Base-by-base conservation (phyloP, 2,888 invertebrate species). In the Drepana falcataria region DNA sequence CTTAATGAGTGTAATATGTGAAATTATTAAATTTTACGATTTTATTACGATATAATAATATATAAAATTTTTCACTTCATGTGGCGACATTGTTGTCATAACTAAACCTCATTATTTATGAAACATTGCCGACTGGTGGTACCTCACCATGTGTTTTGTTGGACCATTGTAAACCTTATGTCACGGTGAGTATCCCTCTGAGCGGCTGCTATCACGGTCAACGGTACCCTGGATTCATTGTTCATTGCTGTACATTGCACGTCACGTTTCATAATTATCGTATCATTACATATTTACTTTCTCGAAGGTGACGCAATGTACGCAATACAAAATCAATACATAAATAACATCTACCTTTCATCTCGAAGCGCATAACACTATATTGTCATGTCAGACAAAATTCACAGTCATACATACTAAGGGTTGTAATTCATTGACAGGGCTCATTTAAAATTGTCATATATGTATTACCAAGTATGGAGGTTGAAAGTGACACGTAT, bases 331-430 rank as follows among this genome's bases (percentile, higher is more conserved):
- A 37, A 54, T 61, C 61, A 54, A 57, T 56, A 68, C 75, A 81
- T 78, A 65, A 51, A 80, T 86, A 86, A 87, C 87, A 87, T 88
- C 87, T 88, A 87, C 85, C 87, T 87, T 64, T 81, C 86, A 86
- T 84, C 71, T 77, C 66, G 62, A 72, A 59, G 68, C 63, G 63
- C 60, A 55, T 51, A 66, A 66, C 63, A 66, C 63, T 64, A 57
- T 57, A 57, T 53, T 57, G 54, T 57, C 66, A 69, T 61, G 49
- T 55, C 63, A 69, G 59, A 49, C 53, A 44, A 52, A n/a, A 35
- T 7, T 5, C 48, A 48, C 35, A 2, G 1, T 2, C 4, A 49
- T 49, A 21, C 5, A 41, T 35, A 49, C 6, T 6, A 3, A 0
- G 21, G 9, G 48, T 48, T n/a, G 44, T 40, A 9, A 35, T 35